These are phyloP conservation scores for Panulirus ornatus DNA, from an alignment of 1,140 invertebrate genomes.

Conservation along the genomic window DNA sequence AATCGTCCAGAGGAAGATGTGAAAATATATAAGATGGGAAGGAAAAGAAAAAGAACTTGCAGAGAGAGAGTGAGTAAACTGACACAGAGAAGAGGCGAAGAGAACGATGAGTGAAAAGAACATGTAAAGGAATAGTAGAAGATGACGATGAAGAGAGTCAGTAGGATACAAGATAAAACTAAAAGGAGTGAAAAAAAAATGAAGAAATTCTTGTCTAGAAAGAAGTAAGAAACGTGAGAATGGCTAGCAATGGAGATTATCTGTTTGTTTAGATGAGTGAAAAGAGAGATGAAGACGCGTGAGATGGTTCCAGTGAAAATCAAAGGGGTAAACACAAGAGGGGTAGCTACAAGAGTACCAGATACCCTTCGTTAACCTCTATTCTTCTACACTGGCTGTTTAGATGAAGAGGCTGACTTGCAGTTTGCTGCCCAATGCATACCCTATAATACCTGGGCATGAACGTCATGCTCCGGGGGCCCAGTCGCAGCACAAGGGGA, in stretches of 20 bases:
- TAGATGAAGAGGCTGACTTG: slow-evolving; percentile 29
- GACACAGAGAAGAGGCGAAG: neutral
- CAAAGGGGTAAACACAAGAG: too few species aligned
- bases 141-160: too few species aligned
- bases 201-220: too few species aligned
- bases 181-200: too few species aligned
- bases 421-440: slow-evolving; percentile 17
- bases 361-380: neutral
- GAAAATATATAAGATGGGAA: neutral
- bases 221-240: too few species aligned
- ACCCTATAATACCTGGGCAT: slow-evolving; percentile 46
- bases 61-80: neutral
- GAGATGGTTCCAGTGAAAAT: too few species aligned
- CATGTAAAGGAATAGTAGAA: too few species aligned
- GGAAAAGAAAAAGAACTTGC: neutral
- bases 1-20: neutral
- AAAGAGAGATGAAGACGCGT: too few species aligned
- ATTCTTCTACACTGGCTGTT: neutral
- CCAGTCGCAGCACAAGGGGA: neutral
- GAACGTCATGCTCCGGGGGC: slow-evolving; percentile 37
- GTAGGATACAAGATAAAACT: too few species aligned
- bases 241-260: too few species aligned
- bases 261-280: too few species aligned
- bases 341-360: too few species aligned
- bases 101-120: neutral